Evolutionary conservation across 2,113 vertebrate species (phyloP).

Genomic region (Ammodytes marinus): DNA sequence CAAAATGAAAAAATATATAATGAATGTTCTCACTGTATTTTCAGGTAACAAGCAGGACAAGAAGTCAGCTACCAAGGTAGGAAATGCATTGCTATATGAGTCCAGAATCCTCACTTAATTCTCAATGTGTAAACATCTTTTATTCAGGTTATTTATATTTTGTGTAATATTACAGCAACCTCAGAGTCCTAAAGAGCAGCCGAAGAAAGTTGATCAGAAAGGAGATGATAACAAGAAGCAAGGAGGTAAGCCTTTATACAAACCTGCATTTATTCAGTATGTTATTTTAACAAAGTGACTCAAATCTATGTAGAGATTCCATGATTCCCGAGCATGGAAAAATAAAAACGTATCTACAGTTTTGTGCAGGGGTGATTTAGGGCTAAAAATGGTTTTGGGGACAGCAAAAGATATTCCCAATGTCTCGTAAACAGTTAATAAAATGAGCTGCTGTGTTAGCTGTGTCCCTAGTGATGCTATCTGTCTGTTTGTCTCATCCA

Average conservation of each 20-base stretch:
- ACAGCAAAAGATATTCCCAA: neutral
- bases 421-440: neutral
- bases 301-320: neutral
- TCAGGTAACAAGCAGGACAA: constrained; percentile 88
- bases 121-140: neutral
- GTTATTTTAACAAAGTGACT: neutral
- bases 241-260: constrained; percentile 84
- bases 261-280: neutral
- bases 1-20: neutral
- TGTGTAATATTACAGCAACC: constrained; percentile 77
- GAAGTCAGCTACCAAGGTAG: constrained; percentile 87
- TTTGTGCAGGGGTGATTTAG: neutral
- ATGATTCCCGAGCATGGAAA: neutral
- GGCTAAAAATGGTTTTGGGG: neutral
- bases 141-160: neutral
- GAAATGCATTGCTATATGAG: neutral
- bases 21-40: constrained; percentile 31
- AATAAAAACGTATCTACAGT: neutral
- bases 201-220: constrained; percentile 89
- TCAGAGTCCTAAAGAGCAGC: constrained; percentile 88
- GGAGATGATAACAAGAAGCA: constrained; percentile 88
- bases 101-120: neutral
- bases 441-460: constrained; percentile 36
- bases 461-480: constrained; percentile 76
- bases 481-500: constrained; percentile 67